phyloP scores from a whole-genome alignment of 2,113 vertebrate genomes.

The Strix aluco region DNA sequence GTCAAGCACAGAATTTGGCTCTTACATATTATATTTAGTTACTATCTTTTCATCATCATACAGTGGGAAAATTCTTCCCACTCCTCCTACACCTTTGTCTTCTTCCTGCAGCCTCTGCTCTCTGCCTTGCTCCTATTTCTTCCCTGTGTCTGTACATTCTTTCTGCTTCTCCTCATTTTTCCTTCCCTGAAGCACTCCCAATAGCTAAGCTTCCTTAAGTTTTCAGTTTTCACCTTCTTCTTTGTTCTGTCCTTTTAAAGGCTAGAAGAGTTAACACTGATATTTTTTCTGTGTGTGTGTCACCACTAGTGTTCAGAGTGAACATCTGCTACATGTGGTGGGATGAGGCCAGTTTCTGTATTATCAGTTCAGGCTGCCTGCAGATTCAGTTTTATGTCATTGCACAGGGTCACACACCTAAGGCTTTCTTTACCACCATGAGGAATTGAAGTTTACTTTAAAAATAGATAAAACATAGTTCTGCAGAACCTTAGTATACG shows the following conservation, averaged over 20 bases:
- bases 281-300: not conserved
- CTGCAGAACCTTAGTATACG: not conserved
- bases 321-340: not conserved
- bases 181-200: not conserved
- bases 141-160: not conserved
- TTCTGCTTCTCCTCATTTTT: not conserved
- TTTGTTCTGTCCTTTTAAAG: conserved; percentile 1
- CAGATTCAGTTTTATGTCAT: not conserved
- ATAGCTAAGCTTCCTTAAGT: not conserved
- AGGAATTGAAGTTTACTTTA: conserved; percentile 13
- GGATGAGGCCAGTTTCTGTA: not conserved
- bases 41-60: not conserved
- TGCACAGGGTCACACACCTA: not conserved
- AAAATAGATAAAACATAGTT: not conserved
- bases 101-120: not conserved
- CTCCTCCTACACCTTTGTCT: not conserved
- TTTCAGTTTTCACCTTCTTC: not conserved
- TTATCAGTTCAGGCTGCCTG: not conserved
- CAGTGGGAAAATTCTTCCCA: not conserved
- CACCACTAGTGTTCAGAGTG: not conserved
- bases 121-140: not conserved
- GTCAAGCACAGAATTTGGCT: not conserved
- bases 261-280: not conserved
- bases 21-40: not conserved
- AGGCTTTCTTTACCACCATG: not conserved